Base-by-base conservation (phyloP, 2,797 vertebrate species). In the Diglossa cyanea region DNA sequence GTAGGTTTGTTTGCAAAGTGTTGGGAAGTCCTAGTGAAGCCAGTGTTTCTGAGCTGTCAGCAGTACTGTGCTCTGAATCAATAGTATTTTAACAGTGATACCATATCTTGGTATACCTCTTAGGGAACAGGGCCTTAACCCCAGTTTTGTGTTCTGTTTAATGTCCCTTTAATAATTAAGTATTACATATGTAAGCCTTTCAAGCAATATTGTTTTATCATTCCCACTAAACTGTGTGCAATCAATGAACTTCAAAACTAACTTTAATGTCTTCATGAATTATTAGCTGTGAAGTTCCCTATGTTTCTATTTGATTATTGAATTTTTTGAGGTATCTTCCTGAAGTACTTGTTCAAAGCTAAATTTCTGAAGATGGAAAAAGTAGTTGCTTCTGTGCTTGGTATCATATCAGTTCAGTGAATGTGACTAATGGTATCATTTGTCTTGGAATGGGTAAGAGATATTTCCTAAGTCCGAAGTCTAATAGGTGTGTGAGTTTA, bases 381-480 rank as follows among this genome's bases (percentile, higher is more conserved):
- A 54, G 19, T 42, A 40, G 5, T 65, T 54, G 10, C 8, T 75
- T 88, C 24, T 66, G 33, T 88, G 30, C 79, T 73, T 90, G 47
- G 19, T 90, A 31, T 62, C 10, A 0, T 91, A 86, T 81, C 85
- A 83, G 61, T 86, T 75, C 18, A 62, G 51, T 50, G 58, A 88
- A 53, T 55, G 51, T 96, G 95, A 96, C 93, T 95, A 90, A 93
- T 80, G 51, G 24, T 53, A 54, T 51, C 7, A 28, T 84, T 95
- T 95, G 76, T 60, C 73, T 95, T 95, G 91, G 85, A 95, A 87
- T 35, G 25, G n/a, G 17, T 83, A 76, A 94, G 58, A 80, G 95
- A 35, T 84, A 80, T 90, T 96, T 97, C 53, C 55, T 15, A 72
- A 96, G 93, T 97, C 91, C 89, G 88, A 94, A 97, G 94, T 97